Base-by-base conservation (phyloP, 2,797 vertebrate species). In the Oophaga sylvatica region DNA sequence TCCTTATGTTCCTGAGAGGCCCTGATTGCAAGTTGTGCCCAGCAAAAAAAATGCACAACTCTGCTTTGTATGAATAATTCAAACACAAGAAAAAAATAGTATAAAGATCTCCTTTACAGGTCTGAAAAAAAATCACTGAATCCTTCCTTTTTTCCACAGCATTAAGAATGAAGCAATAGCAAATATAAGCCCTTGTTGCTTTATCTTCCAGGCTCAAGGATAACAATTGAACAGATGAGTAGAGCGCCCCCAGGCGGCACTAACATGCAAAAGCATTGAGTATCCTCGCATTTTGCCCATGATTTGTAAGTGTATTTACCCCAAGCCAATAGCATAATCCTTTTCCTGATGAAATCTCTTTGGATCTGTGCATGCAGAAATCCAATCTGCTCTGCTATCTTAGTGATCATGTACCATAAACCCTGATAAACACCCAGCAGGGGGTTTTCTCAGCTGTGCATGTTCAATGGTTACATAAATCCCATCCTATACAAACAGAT, bases 221-320 rank as follows among this genome's bases (percentile, higher is more conserved):
- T 67, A 76, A 77, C 75, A 75, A 80, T 22, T 31, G 60, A 63
- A 48, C 70, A 73, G 67, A 59, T 17, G 62, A 29, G 41, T 19
- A 80, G 56, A 78, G 86, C 62, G 80, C 86, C 87, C 91, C 92
- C 90, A 93, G 90, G 90, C 92, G 92, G 90, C 63, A 84, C 26
- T 73, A 84, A 19, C 63, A 68, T 63, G 62, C 65, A 62, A 35
- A 10, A 71, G 31, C 65, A 79, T 35, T 63, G 80, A 83, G 63
- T 71, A 83, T 83, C 53, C 41, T 70, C 48, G 81, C 29, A 65
- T 70, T 63, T 82, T 84, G 29, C 22, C 81, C 65, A 79, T 83
- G 41, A 75, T 84, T 19, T 80, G 41, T 62, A 67, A 60, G 73
- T 80, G 19, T 71, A 67, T 78, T 26, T 63, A 48, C 19, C 67